A percentile compares a stretch with the other conserved stretches of the same genome.
These are phyloP conservation scores for Phenacoccus solenopsis DNA, from an alignment of 1,140 invertebrate species.

Conservation along the genomic window DNA sequence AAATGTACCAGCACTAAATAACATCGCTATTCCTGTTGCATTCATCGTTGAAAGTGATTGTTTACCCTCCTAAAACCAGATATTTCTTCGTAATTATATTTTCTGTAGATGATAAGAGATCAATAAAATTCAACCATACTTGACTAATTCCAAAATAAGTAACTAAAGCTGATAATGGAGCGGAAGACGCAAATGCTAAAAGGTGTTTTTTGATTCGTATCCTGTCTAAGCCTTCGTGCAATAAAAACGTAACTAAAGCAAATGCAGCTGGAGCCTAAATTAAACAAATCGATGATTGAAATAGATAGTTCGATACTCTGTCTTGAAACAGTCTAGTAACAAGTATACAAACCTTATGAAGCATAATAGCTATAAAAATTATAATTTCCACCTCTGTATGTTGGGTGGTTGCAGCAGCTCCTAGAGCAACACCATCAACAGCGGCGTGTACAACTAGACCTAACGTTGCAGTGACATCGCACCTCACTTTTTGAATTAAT, in stretches of 20 bases:
- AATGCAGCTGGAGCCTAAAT: conserved; percentile 87
- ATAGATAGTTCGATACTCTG: neutral
- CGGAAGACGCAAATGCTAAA: conserved; percentile 84
- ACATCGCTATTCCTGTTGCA: conserved; percentile 90
- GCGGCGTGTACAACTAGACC: conserved; percentile 96
- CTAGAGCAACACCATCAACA: conserved; percentile 92
- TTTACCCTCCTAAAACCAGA: conserved; percentile 43
- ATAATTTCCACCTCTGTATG: conserved; percentile 94
- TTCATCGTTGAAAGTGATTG: conserved; percentile 66
- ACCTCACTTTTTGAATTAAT: conserved; percentile 43
- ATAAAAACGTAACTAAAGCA: conserved; percentile 89
- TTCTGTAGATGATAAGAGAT: too few species aligned
- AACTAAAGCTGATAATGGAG: conserved; percentile 75
- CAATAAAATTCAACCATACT: conserved; percentile 42
- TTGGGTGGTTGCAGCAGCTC: conserved; percentile 87
- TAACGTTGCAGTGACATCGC: conserved; percentile 81
- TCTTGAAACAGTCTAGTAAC: too few species aligned
- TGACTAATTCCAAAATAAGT: conserved; percentile 90
- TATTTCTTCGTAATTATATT: conserved; percentile 26
- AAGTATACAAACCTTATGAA: conserved; percentile 72
- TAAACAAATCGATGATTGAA: neutral
- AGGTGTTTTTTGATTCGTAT: conserved; percentile 78
- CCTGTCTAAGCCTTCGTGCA: conserved; percentile 88
- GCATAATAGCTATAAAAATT: conserved; percentile 96
- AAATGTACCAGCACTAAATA: conserved; percentile 98